phyloP scores from a whole-genome alignment of 1,140 invertebrate species.

The Delia radicum region DNA sequence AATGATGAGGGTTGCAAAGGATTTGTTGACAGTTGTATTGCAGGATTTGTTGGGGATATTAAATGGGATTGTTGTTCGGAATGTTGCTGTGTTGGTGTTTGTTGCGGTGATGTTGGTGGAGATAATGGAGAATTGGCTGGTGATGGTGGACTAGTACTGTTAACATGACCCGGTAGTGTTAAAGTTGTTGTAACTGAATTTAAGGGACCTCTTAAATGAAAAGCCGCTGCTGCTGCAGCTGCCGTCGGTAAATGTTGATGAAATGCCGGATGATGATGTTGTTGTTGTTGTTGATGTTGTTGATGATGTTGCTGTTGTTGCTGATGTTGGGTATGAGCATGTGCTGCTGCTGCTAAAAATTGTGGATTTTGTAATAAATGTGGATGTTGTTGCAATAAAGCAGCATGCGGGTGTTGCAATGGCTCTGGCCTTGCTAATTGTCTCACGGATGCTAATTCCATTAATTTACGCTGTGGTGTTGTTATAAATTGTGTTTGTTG shows the following conservation, averaged over 20 bases:
- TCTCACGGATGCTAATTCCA: constrained; percentile 39
- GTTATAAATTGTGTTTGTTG: constrained; percentile 32
- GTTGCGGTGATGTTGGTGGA: constrained; percentile 47
- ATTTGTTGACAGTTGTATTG: constrained; percentile 26
- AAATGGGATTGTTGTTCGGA: background rate
- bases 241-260: constrained; percentile 29
- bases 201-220: constrained; percentile 30
- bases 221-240: constrained; percentile 26
- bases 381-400: constrained; percentile 49
- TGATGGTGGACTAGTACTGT: constrained; percentile 35
- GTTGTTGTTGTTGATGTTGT: constrained; percentile 30
- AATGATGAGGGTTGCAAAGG: constrained; percentile 32
- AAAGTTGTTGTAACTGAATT: constrained; percentile 6
- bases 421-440: constrained; percentile 48
- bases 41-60: constrained; percentile 24
- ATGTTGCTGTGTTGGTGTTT: constrained; percentile 32
- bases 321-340: constrained; percentile 45
- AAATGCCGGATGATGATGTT: constrained; percentile 31
- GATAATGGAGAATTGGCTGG: constrained; percentile 50
- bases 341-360: constrained; percentile 45
- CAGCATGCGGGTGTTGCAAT: constrained; percentile 50
- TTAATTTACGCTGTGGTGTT: constrained; percentile 40
- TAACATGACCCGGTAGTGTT: constrained; percentile 27
- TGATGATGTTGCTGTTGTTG: constrained; percentile 36
- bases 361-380: constrained; percentile 51